Evolutionary conservation across 2,797 vertebrate genomes (phyloP).

Genomic region (Ctenopoma multispine): DNA sequence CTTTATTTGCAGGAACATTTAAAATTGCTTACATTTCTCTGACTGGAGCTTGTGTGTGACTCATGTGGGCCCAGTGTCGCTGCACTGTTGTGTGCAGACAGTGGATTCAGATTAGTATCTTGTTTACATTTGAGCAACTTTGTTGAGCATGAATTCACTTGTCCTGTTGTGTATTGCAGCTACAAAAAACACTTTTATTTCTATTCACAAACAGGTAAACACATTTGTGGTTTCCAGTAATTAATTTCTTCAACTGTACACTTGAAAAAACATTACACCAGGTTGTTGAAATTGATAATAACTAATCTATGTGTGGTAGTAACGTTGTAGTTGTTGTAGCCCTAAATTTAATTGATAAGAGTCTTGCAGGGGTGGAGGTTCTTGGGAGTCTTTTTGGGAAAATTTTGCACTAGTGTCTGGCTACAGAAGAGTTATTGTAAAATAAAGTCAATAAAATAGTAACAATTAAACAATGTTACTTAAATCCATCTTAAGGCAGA

Average conservation of each 20-base stretch:
- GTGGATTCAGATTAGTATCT: slow-evolving; percentile 60
- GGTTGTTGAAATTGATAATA: too few relatives aligned
- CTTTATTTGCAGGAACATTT: slow-evolving; percentile 30
- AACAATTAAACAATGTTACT: too few relatives aligned
- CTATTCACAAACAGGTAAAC: neutral
- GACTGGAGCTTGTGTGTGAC: slow-evolving; percentile 22
- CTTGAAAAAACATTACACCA: neutral
- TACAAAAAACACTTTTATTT: slow-evolving; percentile 20
- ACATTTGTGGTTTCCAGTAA: slow-evolving; percentile 5
- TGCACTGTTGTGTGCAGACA: slow-evolving; percentile 24
- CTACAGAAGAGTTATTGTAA: too few relatives aligned
- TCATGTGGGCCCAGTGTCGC: slow-evolving; percentile 9
- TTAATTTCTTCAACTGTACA: neutral
- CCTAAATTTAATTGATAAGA: too few relatives aligned
- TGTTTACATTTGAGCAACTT: slow-evolving; percentile 60
- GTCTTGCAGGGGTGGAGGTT: too few relatives aligned
- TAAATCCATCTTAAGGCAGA: too few relatives aligned
- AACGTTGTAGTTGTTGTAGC: neutral
- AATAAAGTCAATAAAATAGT: too few relatives aligned
- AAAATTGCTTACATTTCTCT: slow-evolving; percentile 6
- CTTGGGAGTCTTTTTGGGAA: too few relatives aligned
- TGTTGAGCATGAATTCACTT: slow-evolving; percentile 44
- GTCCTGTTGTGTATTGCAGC: slow-evolving; percentile 24
- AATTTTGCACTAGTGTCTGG: too few relatives aligned
- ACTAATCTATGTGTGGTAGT: too few relatives aligned